These are phyloP conservation scores for Carterocephalus palaemon DNA, from an alignment of 2,888 invertebrate species.

Conservation along the genomic window DNA sequence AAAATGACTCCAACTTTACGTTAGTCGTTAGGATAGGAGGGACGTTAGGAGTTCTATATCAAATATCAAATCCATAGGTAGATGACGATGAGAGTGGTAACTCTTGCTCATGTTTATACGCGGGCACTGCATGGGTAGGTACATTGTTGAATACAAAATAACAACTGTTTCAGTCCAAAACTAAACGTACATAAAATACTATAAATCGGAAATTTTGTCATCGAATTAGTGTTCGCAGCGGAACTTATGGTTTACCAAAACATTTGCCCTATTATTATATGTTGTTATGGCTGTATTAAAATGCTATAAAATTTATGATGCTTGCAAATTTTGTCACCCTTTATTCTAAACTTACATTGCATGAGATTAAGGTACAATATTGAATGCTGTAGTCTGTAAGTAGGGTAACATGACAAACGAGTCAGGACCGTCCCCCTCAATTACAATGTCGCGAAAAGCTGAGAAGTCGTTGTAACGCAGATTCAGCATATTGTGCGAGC, in stretches of 20 bases:
- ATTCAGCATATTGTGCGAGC: slow-evolving; percentile 68
- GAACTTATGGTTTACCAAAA: slow-evolving; percentile 76
- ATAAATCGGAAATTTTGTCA: slow-evolving; percentile 46
- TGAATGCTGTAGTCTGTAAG: slow-evolving; percentile 30
- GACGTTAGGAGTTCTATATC: no score
- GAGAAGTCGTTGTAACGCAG: slow-evolving; percentile 64
- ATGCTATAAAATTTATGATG: slow-evolving; percentile 75
- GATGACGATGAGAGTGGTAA: no score
- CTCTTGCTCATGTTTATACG: no score
- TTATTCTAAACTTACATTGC: slow-evolving; percentile 31
- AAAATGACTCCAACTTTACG: no score
- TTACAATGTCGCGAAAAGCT: slow-evolving; percentile 62
- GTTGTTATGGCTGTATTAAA: slow-evolving; percentile 77
- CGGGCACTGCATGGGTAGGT: no score
- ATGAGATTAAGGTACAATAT: slow-evolving; percentile 32
- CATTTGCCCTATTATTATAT: slow-evolving; percentile 77
- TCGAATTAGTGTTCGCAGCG: slow-evolving; percentile 63
- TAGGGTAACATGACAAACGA: slow-evolving; percentile 68
- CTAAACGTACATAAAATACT: no score
- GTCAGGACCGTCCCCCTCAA: slow-evolving; percentile 64
- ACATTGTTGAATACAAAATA: no score
- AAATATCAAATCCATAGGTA: no score
- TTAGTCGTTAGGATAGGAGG: no score
- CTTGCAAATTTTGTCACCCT: slow-evolving; percentile 47
- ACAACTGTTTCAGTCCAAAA: no score